Evolutionary conservation across 2,888 invertebrate species (phyloP), one percentile per base, ranked within the genome.

Genomic region (Tupiocoris notatus): DNA sequence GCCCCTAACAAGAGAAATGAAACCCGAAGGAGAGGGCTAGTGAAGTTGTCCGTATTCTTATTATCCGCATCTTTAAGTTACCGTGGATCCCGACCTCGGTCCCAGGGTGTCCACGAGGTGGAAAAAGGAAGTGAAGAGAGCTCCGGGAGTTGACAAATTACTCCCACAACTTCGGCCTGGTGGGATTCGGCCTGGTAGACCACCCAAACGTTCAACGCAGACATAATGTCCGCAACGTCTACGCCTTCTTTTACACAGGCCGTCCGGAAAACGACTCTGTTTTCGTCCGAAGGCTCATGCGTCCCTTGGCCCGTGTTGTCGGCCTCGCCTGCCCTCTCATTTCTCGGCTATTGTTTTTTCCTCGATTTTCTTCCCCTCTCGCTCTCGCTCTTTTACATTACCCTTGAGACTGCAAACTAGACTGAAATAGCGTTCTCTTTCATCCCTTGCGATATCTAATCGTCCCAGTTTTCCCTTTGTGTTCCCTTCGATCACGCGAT

Each of bases 21-120:
- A 62, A 61, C 61, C 62, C 73, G 73, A 25, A 22, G 24, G 61
- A 25, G 25, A 61, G 62, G 63, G 12, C 39, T 12, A 39, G 70
- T 70, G 62, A 73, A 73, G 73, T 62, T 62, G 73, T 73, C 63
- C 73, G 39, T 21, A 63, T 73, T 62, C 73, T 73, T 73, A 73
- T 61, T 61, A 73, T 22, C 62, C 70, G 39, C 6, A 39, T 39
- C 39, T 3, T 39, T 12, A 12, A n/a, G n/a, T n/a, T n/a, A n/a
- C n/a, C n/a, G n/a, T n/a, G n/a, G n/a, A n/a, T n/a, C n/a, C n/a
- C n/a, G n/a, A n/a, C n/a, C n/a, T n/a, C n/a, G 39, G 12, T 39
- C 39, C 39, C 39, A 39, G 39, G 39, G 39, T 12, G 39, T 39
- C 39, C 39, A 3, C 3, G 39, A 12, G 3, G 39, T 12, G 39